Conservation (phyloP, 2,888 invertebrate species). For the Habrosyne pyritoides region DNA sequence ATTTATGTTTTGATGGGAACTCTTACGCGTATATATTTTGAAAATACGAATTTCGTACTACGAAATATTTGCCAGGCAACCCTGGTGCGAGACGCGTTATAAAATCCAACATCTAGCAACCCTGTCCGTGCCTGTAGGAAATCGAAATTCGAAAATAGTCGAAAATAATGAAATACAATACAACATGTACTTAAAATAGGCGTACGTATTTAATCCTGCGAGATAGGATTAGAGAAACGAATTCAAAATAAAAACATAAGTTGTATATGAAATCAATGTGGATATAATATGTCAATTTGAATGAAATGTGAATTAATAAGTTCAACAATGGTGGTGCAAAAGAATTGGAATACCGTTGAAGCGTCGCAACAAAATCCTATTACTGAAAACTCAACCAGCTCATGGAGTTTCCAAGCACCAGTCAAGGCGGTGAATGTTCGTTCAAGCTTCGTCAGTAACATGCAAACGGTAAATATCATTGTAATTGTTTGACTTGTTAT, state of each 20-base stretch:
- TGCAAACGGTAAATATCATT: constrained; percentile 62
- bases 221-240: neutral
- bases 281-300: constrained; percentile 24
- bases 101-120: no score
- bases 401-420: constrained; percentile 71
- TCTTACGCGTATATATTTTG: no score
- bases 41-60: no score
- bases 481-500: neutral
- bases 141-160: no score
- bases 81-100: no score
- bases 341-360: constrained; percentile 68
- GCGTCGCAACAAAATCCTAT: constrained; percentile 55
- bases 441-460: constrained; percentile 49
- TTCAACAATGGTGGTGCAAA: constrained; percentile 78
- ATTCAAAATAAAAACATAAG: constrained; percentile 1
- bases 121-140: no score
- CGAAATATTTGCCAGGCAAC: no score
- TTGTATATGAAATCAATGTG: constrained; percentile 28
- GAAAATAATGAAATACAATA: no score
- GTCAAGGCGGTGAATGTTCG: constrained; percentile 58
- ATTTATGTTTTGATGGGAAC: no score
- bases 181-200: neutral
- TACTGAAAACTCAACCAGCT: constrained; percentile 51
- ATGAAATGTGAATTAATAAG: constrained; percentile 25
- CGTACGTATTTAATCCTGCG: neutral